Evolutionary conservation across 2,888 invertebrate species (phyloP), one percentile per base, ranked within the genome.

Genomic region (Sisyra terminalis): DNA sequence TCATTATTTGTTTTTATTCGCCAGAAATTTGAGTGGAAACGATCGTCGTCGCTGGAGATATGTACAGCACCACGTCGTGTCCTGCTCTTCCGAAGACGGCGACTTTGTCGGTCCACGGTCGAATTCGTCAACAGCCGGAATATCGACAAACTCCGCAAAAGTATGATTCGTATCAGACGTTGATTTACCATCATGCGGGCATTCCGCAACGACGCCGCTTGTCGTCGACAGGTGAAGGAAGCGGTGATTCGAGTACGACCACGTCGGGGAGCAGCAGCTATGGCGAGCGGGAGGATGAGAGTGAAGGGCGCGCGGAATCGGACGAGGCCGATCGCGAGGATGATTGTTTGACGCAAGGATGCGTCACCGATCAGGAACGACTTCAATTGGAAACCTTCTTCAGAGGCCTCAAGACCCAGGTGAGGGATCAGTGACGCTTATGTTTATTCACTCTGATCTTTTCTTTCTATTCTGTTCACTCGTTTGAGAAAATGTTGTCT

Each of bases 341-440:
- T 45, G 59, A 61, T 45, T 52, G 57, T 49, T 54, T 56, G 47
- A 57, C 64, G 15, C 56, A 63, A 4, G 67, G 66, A 40, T 61
- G 63, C 45, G 67, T 79, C 39, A 70, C 73, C 7, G 76, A 77
- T 42, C 59, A 67, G 46, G 80, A 81, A 55, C 66, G 77, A 42
- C 69, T 70, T 30, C 78, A 80, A 57, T 72, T 83, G 45, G 81
- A 83, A 57, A 71, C 75, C 43, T 80, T 79, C 57, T 80, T 80
- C 53, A 71, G 75, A 46, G 83, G 84, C 41, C 68, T 84, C 46
- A 83, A 83, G 56, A 82, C 85, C 1, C 78, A 80, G 59, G 76
- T 71, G 52, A 51, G n/a, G n/a, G n/a, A n/a, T n/a, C n/a, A n/a
- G n/a, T n/a, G n/a, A n/a, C n/a, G n/a, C n/a, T n/a, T n/a, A n/a